Evolutionary conservation across 2,113 vertebrate genomes (phyloP).

Genomic region (Saguinus midas): DNA sequence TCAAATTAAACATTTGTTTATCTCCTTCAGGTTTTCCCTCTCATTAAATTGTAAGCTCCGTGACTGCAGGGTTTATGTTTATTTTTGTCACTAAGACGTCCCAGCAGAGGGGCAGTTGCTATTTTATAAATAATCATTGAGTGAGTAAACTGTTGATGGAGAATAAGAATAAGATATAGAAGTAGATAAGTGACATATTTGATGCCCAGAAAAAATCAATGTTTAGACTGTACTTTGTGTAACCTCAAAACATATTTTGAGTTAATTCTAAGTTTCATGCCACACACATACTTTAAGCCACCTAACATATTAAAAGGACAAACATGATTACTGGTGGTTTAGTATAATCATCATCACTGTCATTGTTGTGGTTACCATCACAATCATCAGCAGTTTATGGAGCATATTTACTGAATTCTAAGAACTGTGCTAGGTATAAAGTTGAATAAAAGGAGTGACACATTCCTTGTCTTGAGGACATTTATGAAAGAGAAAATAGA

Average conservation of each 20-base stretch:
- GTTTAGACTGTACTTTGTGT: neutral
- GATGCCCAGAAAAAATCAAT: neutral
- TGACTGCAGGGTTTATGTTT: neutral
- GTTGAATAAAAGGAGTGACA: neutral
- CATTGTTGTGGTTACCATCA: neutral
- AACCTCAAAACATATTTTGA: neutral
- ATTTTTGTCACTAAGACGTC: neutral
- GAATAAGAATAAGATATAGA: neutral
- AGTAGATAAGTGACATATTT: neutral
- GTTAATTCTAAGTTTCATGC: neutral
- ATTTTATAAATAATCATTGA: neutral
- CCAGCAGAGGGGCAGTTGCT: neutral
- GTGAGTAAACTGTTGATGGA: neutral
- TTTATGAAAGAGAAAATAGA: neutral
- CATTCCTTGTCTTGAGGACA: neutral
- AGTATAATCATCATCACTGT: neutral
- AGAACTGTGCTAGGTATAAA: neutral
- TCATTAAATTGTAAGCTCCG: neutral
- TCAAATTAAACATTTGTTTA: neutral
- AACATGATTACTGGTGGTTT: neutral
- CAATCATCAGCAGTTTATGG: neutral
- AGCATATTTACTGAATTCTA: constrained; percentile 34
- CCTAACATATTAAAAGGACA: neutral
- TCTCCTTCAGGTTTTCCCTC: neutral
- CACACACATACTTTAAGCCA: neutral